These are phyloP conservation scores for Mesopsocus fuscifrons DNA, from an alignment of 2,888 invertebrate genomes.

Conservation along the genomic window DNA sequence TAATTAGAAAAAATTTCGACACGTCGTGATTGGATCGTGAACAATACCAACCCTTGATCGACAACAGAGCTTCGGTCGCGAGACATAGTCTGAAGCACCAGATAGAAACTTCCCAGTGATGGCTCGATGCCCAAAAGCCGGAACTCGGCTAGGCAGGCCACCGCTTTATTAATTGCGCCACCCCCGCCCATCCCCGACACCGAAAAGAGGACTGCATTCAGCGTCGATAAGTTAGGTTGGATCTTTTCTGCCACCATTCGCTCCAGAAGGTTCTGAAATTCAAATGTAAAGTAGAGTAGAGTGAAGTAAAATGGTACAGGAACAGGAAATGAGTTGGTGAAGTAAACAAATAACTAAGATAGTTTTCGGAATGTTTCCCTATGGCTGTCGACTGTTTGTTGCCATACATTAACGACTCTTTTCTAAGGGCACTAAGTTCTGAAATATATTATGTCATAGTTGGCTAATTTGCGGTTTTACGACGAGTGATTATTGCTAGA, in stretches of 20 bases:
- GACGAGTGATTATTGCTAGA: too few relatives aligned
- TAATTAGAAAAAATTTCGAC: too few relatives aligned
- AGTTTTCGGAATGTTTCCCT: too few relatives aligned
- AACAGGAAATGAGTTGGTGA: conserved; percentile 4
- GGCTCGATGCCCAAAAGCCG: conserved; percentile 47
- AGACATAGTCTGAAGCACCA: conserved; percentile 46
- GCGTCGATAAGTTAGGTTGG: conserved; percentile 42
- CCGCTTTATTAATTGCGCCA: conserved; percentile 25
- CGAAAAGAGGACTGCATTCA: conserved; percentile 39
- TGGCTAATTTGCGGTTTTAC: too few relatives aligned
- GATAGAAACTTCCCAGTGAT: conserved; percentile 54
- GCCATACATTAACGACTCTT: too few relatives aligned
- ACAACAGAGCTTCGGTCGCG: too few relatives aligned
- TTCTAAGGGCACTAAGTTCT: too few relatives aligned
- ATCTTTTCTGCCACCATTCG: conserved; percentile 42
- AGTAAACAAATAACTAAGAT: too few relatives aligned
- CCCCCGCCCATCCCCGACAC: conserved; percentile 28
- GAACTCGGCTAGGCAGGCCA: conserved; percentile 42
- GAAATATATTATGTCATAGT: too few relatives aligned
- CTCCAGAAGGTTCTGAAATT: conserved; percentile 31
- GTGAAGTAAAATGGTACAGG: conserved; percentile 8
- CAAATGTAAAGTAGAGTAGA: conserved; percentile 9
- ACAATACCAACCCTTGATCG: too few relatives aligned
- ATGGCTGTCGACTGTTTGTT: too few relatives aligned
- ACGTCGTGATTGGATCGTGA: too few relatives aligned